These are phyloP conservation scores for Todiramphus chloris DNA, from an alignment of 2,113 vertebrate genomes.

Conservation along the genomic window DNA sequence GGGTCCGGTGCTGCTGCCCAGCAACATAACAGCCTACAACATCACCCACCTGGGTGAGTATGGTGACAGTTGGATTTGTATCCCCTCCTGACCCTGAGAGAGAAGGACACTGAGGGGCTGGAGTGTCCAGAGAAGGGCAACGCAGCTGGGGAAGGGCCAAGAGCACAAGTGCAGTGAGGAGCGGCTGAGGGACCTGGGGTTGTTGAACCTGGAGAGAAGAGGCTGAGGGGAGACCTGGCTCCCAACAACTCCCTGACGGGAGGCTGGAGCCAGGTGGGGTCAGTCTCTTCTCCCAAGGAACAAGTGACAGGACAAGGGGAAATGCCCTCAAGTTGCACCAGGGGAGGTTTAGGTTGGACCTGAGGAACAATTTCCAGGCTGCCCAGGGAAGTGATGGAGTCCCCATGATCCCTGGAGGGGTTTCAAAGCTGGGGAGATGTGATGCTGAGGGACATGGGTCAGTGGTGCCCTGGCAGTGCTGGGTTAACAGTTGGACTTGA, in stretches of 20 bases:
- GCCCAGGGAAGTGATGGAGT: too few relatives aligned
- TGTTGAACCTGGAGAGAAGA: not conserved
- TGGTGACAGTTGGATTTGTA: rapidly evolving
- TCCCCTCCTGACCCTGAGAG: not conserved
- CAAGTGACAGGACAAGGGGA: not conserved
- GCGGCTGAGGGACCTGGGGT: not conserved
- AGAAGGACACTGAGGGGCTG: not conserved
- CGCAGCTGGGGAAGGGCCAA: not conserved
- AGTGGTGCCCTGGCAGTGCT: not conserved
- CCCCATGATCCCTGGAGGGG: too few relatives aligned
- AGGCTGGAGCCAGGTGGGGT: not conserved
- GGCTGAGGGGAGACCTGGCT: not conserved
- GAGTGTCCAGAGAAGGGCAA: not conserved
- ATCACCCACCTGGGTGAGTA: conserved; percentile 91
- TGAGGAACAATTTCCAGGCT: too few relatives aligned
- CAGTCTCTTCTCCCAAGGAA: not conserved
- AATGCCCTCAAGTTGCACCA: not conserved
- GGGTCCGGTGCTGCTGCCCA: conserved; percentile 86
- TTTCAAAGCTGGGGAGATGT: too few relatives aligned
- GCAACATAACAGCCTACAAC: conserved; percentile 87
- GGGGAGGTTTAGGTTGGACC: not conserved
- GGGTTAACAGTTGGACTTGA: not conserved
- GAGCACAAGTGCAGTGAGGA: not conserved
- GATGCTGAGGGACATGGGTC: too few relatives aligned
- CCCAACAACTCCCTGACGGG: not conserved